Conservation (phyloP, 2,797 vertebrate species). For the Acipenser ruthenus region DNA sequence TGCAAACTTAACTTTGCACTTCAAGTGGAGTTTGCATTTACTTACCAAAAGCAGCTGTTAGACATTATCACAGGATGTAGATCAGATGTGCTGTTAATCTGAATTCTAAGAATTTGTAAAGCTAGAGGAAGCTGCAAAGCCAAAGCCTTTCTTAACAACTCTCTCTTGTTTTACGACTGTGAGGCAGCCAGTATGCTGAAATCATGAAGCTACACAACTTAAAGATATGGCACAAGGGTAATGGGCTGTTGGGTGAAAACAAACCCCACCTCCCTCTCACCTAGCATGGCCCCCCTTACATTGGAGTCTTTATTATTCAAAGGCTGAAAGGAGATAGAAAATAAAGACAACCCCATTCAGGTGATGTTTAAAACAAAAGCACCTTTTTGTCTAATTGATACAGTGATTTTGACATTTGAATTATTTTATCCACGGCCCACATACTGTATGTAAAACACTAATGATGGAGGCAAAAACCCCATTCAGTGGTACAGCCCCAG, state of each 20-base stretch:
- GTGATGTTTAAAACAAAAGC: neutral
- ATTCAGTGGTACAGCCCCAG: neutral
- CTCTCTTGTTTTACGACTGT: neutral
- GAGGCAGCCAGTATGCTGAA: neutral
- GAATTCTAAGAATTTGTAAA: constrained; percentile 21
- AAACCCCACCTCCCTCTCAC: neutral
- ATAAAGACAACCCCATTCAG: neutral
- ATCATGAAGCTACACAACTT: neutral
- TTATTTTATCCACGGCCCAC: neutral
- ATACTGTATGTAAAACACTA: neutral
- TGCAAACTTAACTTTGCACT: neutral
- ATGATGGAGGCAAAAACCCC: neutral
- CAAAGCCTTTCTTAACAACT: constrained; percentile 5
- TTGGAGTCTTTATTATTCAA: neutral
- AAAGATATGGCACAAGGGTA: constrained; percentile 1
- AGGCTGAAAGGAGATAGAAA: constrained; percentile 2
- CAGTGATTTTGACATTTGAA: neutral
- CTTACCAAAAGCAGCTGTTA: neutral
- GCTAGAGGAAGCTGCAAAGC: constrained; percentile 8
- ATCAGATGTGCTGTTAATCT: constrained; percentile 18
- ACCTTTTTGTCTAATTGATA: neutral
- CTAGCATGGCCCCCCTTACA: too few relatives aligned
- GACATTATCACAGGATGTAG: constrained; percentile 17
- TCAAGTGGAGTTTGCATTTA: neutral
- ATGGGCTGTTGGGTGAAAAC: neutral